Evolutionary conservation across 1,140 invertebrate genomes (phyloP).

Genomic region (Magallana angulata): DNA sequence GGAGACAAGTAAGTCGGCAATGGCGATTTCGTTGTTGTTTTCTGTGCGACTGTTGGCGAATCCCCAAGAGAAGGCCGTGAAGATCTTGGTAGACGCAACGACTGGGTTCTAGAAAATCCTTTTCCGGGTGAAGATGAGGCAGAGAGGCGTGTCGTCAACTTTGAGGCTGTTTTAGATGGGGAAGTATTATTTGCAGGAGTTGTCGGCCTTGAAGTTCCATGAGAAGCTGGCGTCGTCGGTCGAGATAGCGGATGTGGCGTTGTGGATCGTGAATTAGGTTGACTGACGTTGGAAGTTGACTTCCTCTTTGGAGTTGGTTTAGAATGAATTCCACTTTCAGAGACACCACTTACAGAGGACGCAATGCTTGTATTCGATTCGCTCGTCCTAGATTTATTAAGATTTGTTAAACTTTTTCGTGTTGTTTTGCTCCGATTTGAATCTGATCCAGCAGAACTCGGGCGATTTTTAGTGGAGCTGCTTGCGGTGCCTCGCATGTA

Average conservation of each 20-base stretch:
- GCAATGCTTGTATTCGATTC: conserved; percentile 67
- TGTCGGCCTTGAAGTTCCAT: conserved; percentile 51
- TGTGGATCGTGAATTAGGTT: conserved; percentile 57
- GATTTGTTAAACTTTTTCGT: conserved; percentile 57
- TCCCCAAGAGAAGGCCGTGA: conserved; percentile 50
- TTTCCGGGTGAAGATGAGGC: conserved; percentile 44
- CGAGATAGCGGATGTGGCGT: conserved; percentile 56
- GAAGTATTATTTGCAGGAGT: conserved; percentile 51
- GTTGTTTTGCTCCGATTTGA: conserved; percentile 54
- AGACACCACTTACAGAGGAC: conserved; percentile 63
- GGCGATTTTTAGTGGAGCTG: conserved; percentile 58
- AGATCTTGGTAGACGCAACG: conserved; percentile 66
- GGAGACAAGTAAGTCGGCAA: conserved; percentile 69
- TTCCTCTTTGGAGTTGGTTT: conserved; percentile 51
- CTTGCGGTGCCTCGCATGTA: conserved; percentile 68
- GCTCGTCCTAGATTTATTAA: conserved; percentile 61
- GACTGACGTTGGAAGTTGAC: conserved; percentile 56
- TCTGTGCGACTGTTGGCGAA: conserved; percentile 20
- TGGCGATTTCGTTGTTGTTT: conserved; percentile 44
- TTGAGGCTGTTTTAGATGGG: conserved; percentile 27
- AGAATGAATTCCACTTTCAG: conserved; percentile 49
- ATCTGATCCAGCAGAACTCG: conserved; percentile 51
- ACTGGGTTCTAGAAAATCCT: conserved; percentile 68
- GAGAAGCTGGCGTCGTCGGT: conserved; percentile 45
- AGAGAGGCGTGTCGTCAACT: conserved; percentile 52